These are phyloP conservation scores for Dasysyrphus tricinctus DNA, from an alignment of 2,888 invertebrate genomes.

Conservation along the genomic window DNA sequence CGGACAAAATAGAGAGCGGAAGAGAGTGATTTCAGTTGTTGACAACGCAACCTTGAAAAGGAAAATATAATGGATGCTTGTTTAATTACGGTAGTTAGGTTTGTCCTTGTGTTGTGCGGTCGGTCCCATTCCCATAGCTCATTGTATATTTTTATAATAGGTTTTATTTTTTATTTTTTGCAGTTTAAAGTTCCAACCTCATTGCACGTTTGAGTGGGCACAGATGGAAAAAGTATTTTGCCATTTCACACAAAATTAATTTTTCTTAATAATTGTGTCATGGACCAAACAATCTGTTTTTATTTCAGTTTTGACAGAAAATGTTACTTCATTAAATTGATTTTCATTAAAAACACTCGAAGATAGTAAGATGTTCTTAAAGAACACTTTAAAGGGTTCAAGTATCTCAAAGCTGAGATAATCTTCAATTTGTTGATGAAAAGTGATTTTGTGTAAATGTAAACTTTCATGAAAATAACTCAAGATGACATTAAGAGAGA, in stretches of 20 bases:
- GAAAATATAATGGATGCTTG: slow-evolving; percentile 12
- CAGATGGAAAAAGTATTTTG: background rate
- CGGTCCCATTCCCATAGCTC: background rate
- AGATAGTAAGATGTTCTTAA: no score
- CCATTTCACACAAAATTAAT: background rate
- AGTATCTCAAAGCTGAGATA: no score
- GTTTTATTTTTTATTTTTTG: background rate
- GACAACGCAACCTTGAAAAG: slow-evolving; percentile 12
- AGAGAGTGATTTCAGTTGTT: slow-evolving; percentile 10
- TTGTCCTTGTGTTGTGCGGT: slow-evolving; percentile 4
- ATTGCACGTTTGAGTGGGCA: background rate
- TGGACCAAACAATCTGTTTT: background rate
- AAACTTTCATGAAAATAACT: no score
- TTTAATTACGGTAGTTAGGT: slow-evolving; percentile 33
- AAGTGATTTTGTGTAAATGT: no score
- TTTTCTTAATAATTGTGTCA: background rate
- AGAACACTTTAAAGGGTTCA: no score
- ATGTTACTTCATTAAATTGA: no score
- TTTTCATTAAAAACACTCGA: no score
- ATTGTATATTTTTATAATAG: background rate
- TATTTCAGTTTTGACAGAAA: background rate
- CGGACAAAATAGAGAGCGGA: background rate
- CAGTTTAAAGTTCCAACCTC: background rate
- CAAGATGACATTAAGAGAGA: no score
- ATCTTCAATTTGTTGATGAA: no score